A percentile compares a stretch with the other conserved stretches of the same genome.
Conservation (phyloP, 2,113 vertebrate genomes). For the Lipophrys pholis region DNA sequence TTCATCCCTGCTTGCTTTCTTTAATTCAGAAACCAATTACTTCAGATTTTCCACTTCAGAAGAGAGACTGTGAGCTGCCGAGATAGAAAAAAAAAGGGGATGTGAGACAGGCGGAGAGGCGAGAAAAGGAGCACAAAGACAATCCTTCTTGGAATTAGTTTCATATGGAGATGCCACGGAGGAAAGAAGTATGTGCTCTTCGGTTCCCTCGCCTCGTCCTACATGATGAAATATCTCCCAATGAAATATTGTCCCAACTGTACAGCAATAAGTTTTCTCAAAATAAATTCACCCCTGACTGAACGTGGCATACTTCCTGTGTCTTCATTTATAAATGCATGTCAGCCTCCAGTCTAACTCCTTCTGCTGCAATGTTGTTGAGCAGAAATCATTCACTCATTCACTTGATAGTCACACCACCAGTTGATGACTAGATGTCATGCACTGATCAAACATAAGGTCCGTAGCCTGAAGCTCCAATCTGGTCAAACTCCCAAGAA, state of each 20-base stretch:
- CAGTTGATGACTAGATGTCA: no score
- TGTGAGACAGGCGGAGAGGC: constrained; percentile 30
- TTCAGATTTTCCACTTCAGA: constrained; percentile 85
- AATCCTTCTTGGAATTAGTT: constrained; percentile 70
- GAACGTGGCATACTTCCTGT: constrained; percentile 37
- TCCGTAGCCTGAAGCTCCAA: no score
- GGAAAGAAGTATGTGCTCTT: constrained; percentile 42
- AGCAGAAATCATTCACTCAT: no score
- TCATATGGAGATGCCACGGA: constrained; percentile 67
- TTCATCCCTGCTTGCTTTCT: constrained; percentile 76
- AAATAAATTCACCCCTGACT: constrained; percentile 32
- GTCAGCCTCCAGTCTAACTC: background rate
- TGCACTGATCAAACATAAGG: no score
- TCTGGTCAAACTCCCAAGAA: no score
- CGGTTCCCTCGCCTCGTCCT: constrained; percentile 38
- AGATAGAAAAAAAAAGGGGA: constrained; percentile 38
- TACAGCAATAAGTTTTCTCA: constrained; percentile 22
- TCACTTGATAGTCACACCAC: no score
- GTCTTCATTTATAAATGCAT: constrained; percentile 43
- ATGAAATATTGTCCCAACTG: background rate
- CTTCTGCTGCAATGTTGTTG: constrained; percentile 17
- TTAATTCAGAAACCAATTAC: constrained; percentile 86
- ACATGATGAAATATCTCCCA: constrained; percentile 44
- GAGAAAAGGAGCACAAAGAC: constrained; percentile 57
- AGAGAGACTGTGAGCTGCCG: constrained; percentile 63